phyloP scores from a whole-genome alignment of 2,888 invertebrate species.

The Eupithecia tripunctaria region DNA sequence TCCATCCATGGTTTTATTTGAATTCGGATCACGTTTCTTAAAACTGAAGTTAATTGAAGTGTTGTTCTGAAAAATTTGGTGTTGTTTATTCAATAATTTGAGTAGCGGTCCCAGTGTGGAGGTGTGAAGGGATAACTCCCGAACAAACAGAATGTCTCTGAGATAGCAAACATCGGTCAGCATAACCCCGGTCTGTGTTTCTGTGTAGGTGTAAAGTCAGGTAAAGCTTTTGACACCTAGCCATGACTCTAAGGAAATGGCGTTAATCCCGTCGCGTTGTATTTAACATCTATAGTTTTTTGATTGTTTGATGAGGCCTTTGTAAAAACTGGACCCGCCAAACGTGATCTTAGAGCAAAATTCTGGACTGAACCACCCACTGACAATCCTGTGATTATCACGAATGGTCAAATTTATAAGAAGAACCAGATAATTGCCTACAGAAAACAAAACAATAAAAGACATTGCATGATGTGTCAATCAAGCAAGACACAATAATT shows the following conservation, averaged over 20 bases:
- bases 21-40: constrained; percentile 43
- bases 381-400: constrained; percentile 37
- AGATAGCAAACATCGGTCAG: constrained; percentile 71
- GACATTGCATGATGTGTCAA: constrained; percentile 59
- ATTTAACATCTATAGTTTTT: constrained; percentile 74
- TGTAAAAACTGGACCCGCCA: constrained; percentile 52
- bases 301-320: constrained; percentile 65
- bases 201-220: constrained; percentile 78
- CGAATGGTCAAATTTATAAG: constrained; percentile 38
- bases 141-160: constrained; percentile 74
- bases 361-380: constrained; percentile 31
- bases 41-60: constrained; percentile 51
- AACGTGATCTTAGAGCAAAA: constrained; percentile 61
- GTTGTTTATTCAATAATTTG: constrained; percentile 75
- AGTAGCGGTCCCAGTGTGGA: constrained; percentile 68
- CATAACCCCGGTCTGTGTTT: constrained; percentile 52
- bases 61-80: constrained; percentile 64
- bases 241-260: constrained; percentile 63
- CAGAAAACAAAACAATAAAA: constrained; percentile 24
- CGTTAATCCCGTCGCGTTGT: constrained; percentile 78
- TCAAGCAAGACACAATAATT: constrained; percentile 55
- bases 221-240: constrained; percentile 84
- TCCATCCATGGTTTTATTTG: not conserved
- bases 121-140: constrained; percentile 82
- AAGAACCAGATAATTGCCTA: constrained; percentile 19